These are phyloP conservation scores for Conistra vaccinii DNA, from an alignment of 2,888 invertebrate genomes.

Conservation along the genomic window DNA sequence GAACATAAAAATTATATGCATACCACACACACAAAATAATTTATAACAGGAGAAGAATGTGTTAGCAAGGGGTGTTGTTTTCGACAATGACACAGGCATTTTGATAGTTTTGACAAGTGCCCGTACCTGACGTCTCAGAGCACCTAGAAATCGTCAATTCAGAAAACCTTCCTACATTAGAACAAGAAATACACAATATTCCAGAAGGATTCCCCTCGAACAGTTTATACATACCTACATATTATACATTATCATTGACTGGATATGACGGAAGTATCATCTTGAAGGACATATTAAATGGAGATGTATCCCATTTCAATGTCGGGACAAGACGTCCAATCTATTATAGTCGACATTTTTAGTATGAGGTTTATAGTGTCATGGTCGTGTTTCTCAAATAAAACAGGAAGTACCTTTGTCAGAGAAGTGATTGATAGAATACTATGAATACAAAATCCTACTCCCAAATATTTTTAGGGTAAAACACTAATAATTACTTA, in stretches of 20 bases:
- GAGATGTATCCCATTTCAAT: conserved; percentile 31
- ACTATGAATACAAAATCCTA: too few species aligned
- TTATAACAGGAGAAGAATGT: too few species aligned
- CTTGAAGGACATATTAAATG: neutral
- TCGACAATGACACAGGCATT: too few species aligned
- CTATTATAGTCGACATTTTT: conserved; percentile 1
- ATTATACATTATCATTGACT: neutral
- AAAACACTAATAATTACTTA: too few species aligned
- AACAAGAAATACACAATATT: neutral
- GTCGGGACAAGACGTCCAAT: conserved; percentile 10
- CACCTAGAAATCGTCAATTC: too few species aligned
- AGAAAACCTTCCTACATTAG: too few species aligned
- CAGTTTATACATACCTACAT: neutral
- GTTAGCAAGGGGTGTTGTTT: too few species aligned
- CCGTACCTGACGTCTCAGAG: too few species aligned
- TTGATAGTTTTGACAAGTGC: too few species aligned
- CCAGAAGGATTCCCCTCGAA: neutral
- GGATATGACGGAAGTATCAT: neutral
- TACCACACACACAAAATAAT: too few species aligned
- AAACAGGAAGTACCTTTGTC: neutral
- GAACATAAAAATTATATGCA: too few species aligned
- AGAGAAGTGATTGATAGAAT: neutral
- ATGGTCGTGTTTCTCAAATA: neutral
- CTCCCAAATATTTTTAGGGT: too few species aligned
- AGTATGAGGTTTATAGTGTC: neutral